These are phyloP conservation scores for Atethmia centrago DNA, from an alignment of 2,888 invertebrate genomes.

Conservation along the genomic window DNA sequence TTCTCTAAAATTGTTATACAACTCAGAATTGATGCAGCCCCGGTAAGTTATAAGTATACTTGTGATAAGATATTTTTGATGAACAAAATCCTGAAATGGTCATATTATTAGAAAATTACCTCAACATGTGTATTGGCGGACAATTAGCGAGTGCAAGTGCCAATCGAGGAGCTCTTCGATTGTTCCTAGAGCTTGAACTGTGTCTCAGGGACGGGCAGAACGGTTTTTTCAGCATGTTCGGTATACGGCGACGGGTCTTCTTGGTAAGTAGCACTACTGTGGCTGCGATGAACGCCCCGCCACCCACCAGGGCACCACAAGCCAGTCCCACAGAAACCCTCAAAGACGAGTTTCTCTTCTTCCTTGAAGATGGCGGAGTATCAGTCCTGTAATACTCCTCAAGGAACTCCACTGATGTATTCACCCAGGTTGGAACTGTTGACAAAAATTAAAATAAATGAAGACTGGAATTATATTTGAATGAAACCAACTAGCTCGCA, in stretches of 20 bases:
- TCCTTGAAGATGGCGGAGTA: conserved; percentile 82
- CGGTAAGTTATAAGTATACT: too few species aligned
- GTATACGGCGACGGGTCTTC: conserved; percentile 81
- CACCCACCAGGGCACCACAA: conserved; percentile 86
- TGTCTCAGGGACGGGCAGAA: conserved; percentile 85
- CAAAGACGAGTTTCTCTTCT: conserved; percentile 88
- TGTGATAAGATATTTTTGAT: neutral
- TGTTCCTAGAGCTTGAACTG: conserved; percentile 83
- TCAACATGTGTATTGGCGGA: conserved; percentile 87
- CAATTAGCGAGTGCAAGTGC: conserved; percentile 86
- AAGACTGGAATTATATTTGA: conserved; percentile 64
- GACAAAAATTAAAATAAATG: conserved; percentile 53
- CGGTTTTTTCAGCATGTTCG: conserved; percentile 86
- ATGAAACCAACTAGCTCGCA: conserved; percentile 69
- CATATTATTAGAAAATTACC: conserved; percentile 72
- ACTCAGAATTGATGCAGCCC: too few species aligned
- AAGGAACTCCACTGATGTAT: conserved; percentile 91
- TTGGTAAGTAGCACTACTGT: conserved; percentile 92
- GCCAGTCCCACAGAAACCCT: conserved; percentile 86
- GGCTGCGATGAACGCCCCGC: conserved; percentile 91
- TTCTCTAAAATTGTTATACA: too few species aligned
- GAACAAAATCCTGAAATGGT: neutral
- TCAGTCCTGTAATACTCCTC: conserved; percentile 91
- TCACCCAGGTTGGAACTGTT: conserved; percentile 89
- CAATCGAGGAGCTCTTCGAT: conserved; percentile 85